These are phyloP conservation scores for Epirrhoe alternata DNA, from an alignment of 2,888 invertebrate genomes.

Conservation along the genomic window DNA sequence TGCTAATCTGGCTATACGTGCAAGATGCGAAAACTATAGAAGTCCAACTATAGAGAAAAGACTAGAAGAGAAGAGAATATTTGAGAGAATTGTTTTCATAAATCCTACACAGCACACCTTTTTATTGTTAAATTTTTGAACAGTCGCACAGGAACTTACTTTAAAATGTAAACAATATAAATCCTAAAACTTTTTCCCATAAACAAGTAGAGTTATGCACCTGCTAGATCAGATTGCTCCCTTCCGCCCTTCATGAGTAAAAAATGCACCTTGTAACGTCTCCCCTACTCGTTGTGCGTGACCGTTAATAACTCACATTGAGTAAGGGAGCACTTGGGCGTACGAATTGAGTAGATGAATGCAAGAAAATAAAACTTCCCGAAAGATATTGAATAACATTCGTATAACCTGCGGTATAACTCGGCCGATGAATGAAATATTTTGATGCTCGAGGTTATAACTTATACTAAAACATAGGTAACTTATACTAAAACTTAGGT, in stretches of 20 bases:
- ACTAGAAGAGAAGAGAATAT: too few species aligned
- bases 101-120: too few species aligned
- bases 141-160: not conserved
- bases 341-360: conserved; percentile 18
- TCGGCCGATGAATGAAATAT: not conserved
- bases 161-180: not conserved
- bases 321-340: conserved; percentile 18
- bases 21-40: too few species aligned
- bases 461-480: too few species aligned
- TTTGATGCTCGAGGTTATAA: too few species aligned
- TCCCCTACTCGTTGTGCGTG: conserved; percentile 46
- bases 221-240: conserved; percentile 58
- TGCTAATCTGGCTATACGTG: too few species aligned
- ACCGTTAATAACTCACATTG: conserved; percentile 25
- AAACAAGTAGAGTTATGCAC: conserved; percentile 41
- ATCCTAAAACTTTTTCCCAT: conserved; percentile 13
- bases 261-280: conserved; percentile 43
- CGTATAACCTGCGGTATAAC: not conserved
- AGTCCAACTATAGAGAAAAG: too few species aligned
- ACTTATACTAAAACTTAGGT: too few species aligned
- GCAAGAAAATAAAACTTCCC: conserved; percentile 10
- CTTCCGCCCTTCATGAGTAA: conserved; percentile 58
- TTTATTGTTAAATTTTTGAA: not conserved
- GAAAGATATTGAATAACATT: not conserved
- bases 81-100: too few species aligned